These are phyloP conservation scores for Ormyrus nitidulus DNA, from an alignment of 2,888 invertebrate genomes.

Conservation along the genomic window DNA sequence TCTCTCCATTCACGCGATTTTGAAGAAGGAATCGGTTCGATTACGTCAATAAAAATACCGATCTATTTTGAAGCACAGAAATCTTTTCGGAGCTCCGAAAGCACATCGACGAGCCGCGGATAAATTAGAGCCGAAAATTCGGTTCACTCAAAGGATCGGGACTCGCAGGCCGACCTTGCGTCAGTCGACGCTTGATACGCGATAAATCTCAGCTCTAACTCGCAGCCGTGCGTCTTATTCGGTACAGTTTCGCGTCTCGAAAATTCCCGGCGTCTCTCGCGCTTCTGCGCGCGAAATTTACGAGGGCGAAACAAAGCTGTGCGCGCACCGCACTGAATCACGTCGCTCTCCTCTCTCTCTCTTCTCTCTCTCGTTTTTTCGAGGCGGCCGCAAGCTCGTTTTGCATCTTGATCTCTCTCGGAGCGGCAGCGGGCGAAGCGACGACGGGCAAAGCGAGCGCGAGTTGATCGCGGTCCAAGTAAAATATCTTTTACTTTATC, in stretches of 20 bases:
- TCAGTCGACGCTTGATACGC: not conserved
- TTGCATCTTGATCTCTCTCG: slow-evolving; percentile 25
- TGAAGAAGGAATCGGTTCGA: no score
- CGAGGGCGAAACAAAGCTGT: slow-evolving; percentile 53
- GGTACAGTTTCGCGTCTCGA: slow-evolving; percentile 5
- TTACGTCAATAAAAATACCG: no score
- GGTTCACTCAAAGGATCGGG: not conserved
- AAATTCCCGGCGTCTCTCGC: slow-evolving; percentile 34
- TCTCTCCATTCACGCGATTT: no score
- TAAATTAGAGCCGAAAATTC: not conserved
- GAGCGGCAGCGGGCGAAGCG: not conserved
- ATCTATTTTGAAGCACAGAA: no score
- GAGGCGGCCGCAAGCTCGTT: not conserved
- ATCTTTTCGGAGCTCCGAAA: no score
- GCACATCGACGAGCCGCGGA: no score
- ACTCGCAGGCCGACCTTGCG: slow-evolving; percentile 14
- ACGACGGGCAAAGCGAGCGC: slow-evolving; percentile 30
- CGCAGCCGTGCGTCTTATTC: not conserved
- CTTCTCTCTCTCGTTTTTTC: not conserved
- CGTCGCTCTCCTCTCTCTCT: slow-evolving; percentile 6
- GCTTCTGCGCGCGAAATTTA: slow-evolving; percentile 50
- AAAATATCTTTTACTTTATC: slow-evolving; percentile 46
- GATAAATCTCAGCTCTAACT: slow-evolving; percentile 48
- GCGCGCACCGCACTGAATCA: slow-evolving; percentile 37
- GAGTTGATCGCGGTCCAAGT: slow-evolving; percentile 54